Evolutionary conservation across 2,797 vertebrate species (phyloP).

Genomic region (Xenentodon cancila): DNA sequence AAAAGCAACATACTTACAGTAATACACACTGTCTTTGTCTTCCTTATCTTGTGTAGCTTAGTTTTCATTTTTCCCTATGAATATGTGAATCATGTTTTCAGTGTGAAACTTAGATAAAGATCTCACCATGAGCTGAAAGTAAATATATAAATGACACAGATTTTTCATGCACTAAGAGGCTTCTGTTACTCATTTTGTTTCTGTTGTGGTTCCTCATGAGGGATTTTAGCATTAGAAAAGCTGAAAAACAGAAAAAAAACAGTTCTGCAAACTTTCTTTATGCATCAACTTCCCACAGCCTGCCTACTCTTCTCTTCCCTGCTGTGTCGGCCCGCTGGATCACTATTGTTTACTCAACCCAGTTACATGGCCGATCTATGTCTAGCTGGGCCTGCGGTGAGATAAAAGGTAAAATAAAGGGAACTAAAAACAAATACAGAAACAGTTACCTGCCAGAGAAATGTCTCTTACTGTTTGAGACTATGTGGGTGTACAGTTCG

Average conservation of each 20-base stretch:
- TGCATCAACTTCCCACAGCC: no score
- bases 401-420: conserved; percentile 29
- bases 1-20: no score
- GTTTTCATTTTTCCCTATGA: background rate
- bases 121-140: no score
- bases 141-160: no score
- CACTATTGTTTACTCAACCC: conserved; percentile 43
- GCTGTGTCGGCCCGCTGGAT: conserved; percentile 19
- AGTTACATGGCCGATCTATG: conserved; percentile 13
- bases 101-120: background rate
- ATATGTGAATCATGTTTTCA: background rate
- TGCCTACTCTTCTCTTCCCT: no score
- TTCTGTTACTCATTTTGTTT: no score
- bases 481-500: no score
- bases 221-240: conserved; percentile 1
- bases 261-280: no score
- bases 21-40: no score
- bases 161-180: no score
- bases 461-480: background rate
- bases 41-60: no score
- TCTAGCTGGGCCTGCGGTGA: conserved; percentile 40
- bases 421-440: conserved; percentile 9
- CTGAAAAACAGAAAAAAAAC: conserved; percentile 4
- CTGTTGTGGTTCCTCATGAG: conserved; percentile 5
- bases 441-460: conserved; percentile 1